These are phyloP conservation scores for Jacana jacana DNA, from an alignment of 2,113 vertebrate genomes.

Conservation along the genomic window DNA sequence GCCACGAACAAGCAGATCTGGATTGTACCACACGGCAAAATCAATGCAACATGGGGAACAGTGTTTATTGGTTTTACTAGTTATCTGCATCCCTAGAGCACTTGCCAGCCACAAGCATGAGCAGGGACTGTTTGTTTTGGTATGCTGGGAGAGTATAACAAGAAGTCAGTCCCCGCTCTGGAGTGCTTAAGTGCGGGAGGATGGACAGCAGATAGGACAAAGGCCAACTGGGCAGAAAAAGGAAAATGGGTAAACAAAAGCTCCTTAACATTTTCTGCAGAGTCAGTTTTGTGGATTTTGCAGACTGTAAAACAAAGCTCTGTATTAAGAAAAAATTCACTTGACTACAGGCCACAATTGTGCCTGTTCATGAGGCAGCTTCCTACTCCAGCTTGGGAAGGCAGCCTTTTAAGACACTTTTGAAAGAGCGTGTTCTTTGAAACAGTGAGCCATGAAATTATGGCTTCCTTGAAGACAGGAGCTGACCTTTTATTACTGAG, in stretches of 20 bases:
- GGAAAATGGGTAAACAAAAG: neutral
- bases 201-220: neutral
- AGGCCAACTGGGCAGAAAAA: neutral
- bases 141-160: neutral
- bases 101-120: neutral
- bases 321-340: neutral
- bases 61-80: neutral
- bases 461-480: neutral
- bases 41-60: neutral
- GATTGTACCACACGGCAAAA: neutral
- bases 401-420: neutral
- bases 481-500: neutral
- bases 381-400: neutral
- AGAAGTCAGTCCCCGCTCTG: neutral
- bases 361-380: neutral
- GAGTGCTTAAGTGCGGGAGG: neutral
- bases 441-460: neutral
- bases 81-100: neutral
- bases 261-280: neutral
- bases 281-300: neutral
- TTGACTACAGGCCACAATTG: neutral
- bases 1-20: neutral
- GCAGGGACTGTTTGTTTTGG: neutral
- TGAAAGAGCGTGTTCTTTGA: neutral
- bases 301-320: neutral